A percentile compares a stretch with the other conserved stretches of the same genome.
phyloP scores from a whole-genome alignment of 2,113 vertebrate species.

The Pomatorhinus ruficollis region DNA sequence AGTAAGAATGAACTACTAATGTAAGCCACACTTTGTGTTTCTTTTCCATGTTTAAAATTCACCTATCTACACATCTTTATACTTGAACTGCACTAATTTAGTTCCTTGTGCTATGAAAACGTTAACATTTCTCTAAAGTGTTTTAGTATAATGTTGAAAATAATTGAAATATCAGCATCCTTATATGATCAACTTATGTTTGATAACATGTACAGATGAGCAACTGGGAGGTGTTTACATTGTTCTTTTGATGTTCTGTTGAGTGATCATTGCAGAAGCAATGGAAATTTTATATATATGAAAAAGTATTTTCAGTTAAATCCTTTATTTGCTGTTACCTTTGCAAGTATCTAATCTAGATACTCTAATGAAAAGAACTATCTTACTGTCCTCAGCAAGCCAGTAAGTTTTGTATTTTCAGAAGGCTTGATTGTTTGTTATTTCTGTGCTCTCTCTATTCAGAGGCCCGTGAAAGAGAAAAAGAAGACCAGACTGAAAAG shows the following conservation, averaged over 20 bases:
- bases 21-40: background rate
- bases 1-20: background rate
- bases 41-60: background rate
- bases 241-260: background rate
- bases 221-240: background rate
- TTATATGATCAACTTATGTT: background rate
- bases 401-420: background rate
- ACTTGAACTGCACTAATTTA: background rate
- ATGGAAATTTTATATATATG: background rate
- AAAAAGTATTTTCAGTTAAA: background rate
- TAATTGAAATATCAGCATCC: background rate
- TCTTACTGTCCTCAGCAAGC: background rate
- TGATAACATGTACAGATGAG: background rate
- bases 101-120: background rate
- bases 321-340: background rate
- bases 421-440: background rate
- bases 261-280: background rate
- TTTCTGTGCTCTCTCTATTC: background rate
- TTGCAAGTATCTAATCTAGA: background rate
- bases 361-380: background rate
- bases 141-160: background rate
- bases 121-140: background rate
- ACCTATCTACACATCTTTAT: background rate
- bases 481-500: slow-evolving; percentile 67
- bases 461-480: slow-evolving; percentile 79